These are phyloP conservation scores for Monoplex corrugatus DNA, from an alignment of 2,888 invertebrate genomes.

Conservation along the genomic window DNA sequence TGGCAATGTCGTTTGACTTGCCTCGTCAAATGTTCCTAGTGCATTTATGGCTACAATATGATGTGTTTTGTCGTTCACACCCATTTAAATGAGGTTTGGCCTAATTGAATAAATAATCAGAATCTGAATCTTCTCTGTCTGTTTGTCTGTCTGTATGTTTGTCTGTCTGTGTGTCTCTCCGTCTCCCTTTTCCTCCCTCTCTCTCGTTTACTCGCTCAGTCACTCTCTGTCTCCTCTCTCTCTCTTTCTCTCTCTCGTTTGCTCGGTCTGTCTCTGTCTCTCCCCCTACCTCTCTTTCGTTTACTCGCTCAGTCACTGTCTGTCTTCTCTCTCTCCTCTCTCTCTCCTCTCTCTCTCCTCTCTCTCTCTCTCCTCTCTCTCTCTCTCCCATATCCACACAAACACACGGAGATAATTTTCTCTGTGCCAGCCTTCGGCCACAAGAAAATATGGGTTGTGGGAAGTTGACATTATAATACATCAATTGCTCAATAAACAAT, in stretches of 20 bases:
- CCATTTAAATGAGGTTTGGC: too few relatives aligned
- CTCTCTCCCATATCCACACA: not conserved
- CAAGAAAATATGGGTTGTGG: too few relatives aligned
- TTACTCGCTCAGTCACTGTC: not conserved
- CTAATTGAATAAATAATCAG: too few relatives aligned
- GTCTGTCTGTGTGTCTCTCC: not conserved
- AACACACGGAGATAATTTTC: too few relatives aligned
- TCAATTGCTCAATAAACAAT: not conserved
- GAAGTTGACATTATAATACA: too few relatives aligned
- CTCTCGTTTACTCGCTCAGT: not conserved
- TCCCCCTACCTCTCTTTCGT: not conserved
- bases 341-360: not conserved
- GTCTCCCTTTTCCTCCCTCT: not conserved
- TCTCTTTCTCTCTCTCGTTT: not conserved
- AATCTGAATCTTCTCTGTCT: too few relatives aligned
- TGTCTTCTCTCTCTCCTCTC: not conserved
- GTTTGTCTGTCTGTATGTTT: too few relatives aligned
- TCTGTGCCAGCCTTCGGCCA: too few relatives aligned
- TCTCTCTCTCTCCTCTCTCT: not conserved
- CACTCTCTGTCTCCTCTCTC: not conserved
- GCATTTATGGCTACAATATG: too few relatives aligned
- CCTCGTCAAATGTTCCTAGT: too few relatives aligned
- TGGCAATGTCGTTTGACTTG: too few relatives aligned
- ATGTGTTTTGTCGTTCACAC: too few relatives aligned
- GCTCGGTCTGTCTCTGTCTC: not conserved